These are phyloP conservation scores for Nipponia nippon DNA, from an alignment of 2,113 vertebrate genomes.

Conservation along the genomic window DNA sequence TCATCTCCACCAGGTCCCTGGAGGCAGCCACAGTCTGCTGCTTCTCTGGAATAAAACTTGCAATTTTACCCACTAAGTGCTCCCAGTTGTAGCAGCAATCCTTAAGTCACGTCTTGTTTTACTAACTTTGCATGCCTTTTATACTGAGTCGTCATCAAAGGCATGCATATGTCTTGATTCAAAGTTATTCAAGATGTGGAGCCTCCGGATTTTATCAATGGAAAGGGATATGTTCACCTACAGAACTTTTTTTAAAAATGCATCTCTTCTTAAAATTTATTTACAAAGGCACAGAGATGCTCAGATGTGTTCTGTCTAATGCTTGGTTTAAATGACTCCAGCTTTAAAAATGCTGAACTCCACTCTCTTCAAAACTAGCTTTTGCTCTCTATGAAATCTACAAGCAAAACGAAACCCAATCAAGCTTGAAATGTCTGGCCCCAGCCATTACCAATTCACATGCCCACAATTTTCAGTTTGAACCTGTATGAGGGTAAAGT, in stretches of 20 bases:
- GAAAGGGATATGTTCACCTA: background rate
- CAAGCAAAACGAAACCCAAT: background rate
- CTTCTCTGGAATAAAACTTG: background rate
- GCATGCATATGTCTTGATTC: background rate
- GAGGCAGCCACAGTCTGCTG: background rate
- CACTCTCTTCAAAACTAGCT: background rate
- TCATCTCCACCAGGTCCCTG: background rate
- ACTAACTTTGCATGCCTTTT: constrained; percentile 13
- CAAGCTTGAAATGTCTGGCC: background rate
- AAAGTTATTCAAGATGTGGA: constrained; percentile 32
- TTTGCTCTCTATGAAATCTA: background rate
- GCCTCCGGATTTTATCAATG: background rate
- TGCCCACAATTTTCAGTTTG: background rate
- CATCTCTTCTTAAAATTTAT: background rate
- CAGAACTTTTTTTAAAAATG: background rate
- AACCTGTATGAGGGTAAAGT: background rate
- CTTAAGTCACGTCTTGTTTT: background rate
- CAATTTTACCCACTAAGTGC: background rate
- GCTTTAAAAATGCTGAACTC: background rate
- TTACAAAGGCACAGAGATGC: background rate
- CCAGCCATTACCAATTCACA: background rate
- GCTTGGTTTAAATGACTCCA: background rate
- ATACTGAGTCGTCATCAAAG: background rate
- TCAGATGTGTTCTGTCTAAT: background rate
- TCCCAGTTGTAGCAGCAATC: constrained; percentile 29